Base-by-base conservation (phyloP, 2,888 invertebrate genomes). In the Eupithecia dodoneata region DNA sequence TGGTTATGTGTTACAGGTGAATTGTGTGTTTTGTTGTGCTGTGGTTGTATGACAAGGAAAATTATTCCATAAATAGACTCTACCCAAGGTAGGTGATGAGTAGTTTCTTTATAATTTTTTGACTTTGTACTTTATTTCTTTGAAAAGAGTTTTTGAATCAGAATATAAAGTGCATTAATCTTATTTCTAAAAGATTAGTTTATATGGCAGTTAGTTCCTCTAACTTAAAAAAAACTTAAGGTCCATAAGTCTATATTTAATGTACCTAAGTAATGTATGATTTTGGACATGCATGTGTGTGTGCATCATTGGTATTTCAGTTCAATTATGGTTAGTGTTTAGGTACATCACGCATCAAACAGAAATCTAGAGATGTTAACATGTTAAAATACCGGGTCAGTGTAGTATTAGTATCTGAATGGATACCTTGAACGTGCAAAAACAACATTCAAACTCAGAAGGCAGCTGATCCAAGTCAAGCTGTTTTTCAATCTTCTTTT, bases 381-480 rank as follows among this genome's bases (percentile, higher is more conserved):
- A 9, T 59, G 45, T 73, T 49, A 49, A 59, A 72, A 49, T 69
- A 73, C 15, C 13, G 66, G 59, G 63, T 74, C n/a, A 44, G 71
- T 74, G n/a, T 74, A 49, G 70, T 73, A 72, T 94, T 94, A 94
- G 91, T 91, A 85, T 88, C 87, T 94, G 94, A 94, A 93, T 97
- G 49, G 70, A 70, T 70, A 98, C 98, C 98, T 98, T 98, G 94
- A 98, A 97, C 95, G 98, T 98, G 97, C 98, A 98, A 97, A 98
- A 98, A 97, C 98, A 98, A 97, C 98, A 98, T 97, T 98, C 98
- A 97, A 98, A 98, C 96, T 98, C 98, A 96, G 97, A 98, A 96
- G 98, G 98, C 95, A 98, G 96, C 96, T 98, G 98, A 96, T 98
- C 98, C 95, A 97, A 96, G 96, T 96, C 96, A 94, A 97, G 97